phyloP scores from a whole-genome alignment of 2,888 invertebrate species.

The Idaea aversata region DNA sequence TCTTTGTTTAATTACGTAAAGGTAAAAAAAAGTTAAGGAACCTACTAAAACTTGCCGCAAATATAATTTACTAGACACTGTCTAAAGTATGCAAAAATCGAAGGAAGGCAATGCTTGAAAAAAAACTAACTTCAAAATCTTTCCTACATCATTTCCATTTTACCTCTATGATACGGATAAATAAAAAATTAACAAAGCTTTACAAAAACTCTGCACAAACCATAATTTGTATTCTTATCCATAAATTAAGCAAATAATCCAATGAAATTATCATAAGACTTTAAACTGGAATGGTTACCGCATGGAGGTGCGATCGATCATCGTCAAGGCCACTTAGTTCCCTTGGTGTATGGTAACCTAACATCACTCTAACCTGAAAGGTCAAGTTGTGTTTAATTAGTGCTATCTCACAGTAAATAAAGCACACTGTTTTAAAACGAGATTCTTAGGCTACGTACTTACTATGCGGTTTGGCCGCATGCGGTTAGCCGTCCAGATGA shows the following conservation, averaged over 20 bases:
- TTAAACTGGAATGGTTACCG: constrained; percentile 10
- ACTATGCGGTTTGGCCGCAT: too few relatives aligned
- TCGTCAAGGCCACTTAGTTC: neutral
- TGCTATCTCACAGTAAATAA: neutral
- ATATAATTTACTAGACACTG: too few relatives aligned
- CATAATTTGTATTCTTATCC: neutral
- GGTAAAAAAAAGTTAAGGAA: too few relatives aligned
- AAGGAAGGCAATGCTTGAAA: too few relatives aligned
- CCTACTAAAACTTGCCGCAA: too few relatives aligned
- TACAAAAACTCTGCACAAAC: neutral
- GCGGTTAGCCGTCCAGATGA: too few relatives aligned
- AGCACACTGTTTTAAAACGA: neutral
- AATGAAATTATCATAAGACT: constrained; percentile 22
- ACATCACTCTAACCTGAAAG: neutral
- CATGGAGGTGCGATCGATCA: neutral
- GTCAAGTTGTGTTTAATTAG: neutral
- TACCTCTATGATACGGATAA: too few relatives aligned
- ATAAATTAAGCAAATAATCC: constrained; percentile 13
- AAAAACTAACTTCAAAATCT: too few relatives aligned
- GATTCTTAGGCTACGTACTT: neutral
- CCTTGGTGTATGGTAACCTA: neutral
- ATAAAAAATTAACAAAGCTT: neutral
- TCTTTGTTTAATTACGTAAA: too few relatives aligned
- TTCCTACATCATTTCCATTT: too few relatives aligned
- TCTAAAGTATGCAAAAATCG: too few relatives aligned